phyloP scores from a whole-genome alignment of 2,888 invertebrate species.

The Apamea monoglypha region DNA sequence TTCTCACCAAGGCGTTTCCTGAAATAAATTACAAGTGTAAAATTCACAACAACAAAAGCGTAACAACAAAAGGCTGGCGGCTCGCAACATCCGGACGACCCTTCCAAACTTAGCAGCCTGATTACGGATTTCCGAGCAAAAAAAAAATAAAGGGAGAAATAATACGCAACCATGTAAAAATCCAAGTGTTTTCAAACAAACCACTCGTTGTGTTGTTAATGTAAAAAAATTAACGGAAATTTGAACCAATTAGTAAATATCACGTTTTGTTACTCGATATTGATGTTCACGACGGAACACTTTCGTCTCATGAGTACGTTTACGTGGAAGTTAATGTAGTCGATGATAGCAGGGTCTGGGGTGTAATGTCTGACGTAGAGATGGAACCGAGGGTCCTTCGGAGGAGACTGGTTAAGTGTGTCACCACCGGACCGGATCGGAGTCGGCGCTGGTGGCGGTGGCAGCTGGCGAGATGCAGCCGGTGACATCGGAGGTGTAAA shows the following conservation, averaged over 20 bases:
- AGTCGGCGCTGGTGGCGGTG: constrained; percentile 74
- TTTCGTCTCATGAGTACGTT: constrained; percentile 80
- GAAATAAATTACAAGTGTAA: constrained; percentile 91
- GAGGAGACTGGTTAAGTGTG: constrained; percentile 43
- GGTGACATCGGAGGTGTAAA: constrained; percentile 73
- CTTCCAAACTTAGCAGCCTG: constrained; percentile 90
- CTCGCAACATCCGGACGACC: constrained; percentile 89
- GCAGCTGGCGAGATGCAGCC: constrained; percentile 12
- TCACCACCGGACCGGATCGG: constrained; percentile 68
- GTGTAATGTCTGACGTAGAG: constrained; percentile 85
- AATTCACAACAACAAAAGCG: constrained; percentile 90
- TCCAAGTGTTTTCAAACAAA: constrained; percentile 80
- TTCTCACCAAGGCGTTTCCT: constrained; percentile 89
- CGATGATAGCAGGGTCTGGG: constrained; percentile 83
- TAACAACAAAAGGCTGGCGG: constrained; percentile 90
- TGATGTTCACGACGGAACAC: constrained; percentile 80
- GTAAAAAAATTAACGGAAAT: constrained; percentile 63
- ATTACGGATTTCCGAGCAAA: constrained; percentile 90
- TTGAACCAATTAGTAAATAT: constrained; percentile 54
- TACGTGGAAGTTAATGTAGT: constrained; percentile 85
- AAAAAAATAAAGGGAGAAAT: constrained; percentile 84
- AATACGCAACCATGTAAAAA: constrained; percentile 80
- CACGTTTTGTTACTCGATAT: constrained; percentile 61
- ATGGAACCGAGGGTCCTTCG: constrained; percentile 83
- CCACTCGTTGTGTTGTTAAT: constrained; percentile 73